phyloP scores from a whole-genome alignment of 2,113 vertebrate species.

The Scomber colias region DNA sequence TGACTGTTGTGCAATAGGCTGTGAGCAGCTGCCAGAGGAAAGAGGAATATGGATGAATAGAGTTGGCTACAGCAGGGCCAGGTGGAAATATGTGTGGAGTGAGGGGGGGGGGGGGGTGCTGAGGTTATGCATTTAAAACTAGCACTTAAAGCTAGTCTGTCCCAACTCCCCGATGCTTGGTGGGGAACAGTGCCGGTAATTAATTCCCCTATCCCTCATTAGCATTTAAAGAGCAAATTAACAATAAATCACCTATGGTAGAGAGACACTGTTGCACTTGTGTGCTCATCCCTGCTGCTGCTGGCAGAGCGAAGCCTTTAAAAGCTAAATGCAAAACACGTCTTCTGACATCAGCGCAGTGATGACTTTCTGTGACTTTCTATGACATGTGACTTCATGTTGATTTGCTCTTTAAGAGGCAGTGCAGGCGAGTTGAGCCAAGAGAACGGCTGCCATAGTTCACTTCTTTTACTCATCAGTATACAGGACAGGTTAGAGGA shows the following conservation, averaged over 20 bases:
- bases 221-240: constrained; percentile 50
- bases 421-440: neutral
- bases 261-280: neutral
- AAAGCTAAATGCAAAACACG: neutral
- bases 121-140: too few relatives aligned
- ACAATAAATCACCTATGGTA: constrained; percentile 14
- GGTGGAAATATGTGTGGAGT: neutral
- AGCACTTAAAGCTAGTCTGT: neutral
- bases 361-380: neutral
- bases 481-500: neutral
- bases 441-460: neutral
- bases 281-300: neutral
- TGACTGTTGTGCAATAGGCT: constrained; percentile 9
- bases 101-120: neutral
- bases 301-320: neutral
- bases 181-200: constrained; percentile 9
- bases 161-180: neutral
- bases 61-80: neutral
- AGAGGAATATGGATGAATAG: neutral
- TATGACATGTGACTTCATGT: neutral
- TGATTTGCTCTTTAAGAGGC: neutral
- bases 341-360: neutral
- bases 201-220: constrained; percentile 33
- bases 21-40: neutral
- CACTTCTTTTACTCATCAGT: neutral